phyloP scores from a whole-genome alignment of 2,797 vertebrate species.

The Tachyglossus aculeatus region DNA sequence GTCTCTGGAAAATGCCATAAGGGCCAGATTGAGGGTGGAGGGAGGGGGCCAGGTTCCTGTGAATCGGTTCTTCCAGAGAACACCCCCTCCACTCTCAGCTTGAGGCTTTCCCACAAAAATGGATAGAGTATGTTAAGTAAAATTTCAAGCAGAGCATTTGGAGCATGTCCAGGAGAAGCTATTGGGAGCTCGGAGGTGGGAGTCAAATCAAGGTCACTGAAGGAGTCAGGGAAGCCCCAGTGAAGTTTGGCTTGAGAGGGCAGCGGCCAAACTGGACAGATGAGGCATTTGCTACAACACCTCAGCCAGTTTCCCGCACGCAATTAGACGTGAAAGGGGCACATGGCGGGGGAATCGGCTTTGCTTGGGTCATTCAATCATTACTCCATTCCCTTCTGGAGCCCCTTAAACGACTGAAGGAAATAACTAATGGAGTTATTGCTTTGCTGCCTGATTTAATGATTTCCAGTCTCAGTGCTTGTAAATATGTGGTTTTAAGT shows the following conservation, averaged over 20 bases:
- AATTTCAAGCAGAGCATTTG: constrained; percentile 31
- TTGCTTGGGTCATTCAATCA: background rate
- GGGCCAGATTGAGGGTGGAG: too few species aligned
- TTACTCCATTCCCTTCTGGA: background rate
- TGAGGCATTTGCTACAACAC: background rate
- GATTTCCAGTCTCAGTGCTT: constrained; percentile 6
- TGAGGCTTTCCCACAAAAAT: background rate
- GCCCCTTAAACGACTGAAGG: background rate
- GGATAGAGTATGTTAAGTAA: constrained; percentile 1
- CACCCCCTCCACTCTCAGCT: background rate
- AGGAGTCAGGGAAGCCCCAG: constrained; percentile 30
- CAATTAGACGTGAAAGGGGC: background rate
- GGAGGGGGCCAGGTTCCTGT: too few species aligned
- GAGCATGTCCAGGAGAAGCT: constrained; percentile 25
- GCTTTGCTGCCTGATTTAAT: constrained; percentile 24
- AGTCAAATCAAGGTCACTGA: constrained; percentile 31
- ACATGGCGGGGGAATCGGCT: constrained; percentile 9
- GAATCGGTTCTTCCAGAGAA: background rate
- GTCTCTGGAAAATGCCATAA: constrained; percentile 39
- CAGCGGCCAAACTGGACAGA: background rate
- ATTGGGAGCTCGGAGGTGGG: constrained; percentile 14
- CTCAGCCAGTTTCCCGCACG: background rate
- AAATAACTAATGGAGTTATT: constrained; percentile 19
- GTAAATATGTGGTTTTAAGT: background rate
- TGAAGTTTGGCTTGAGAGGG: background rate